Conservation (phyloP, 2,888 invertebrate genomes). For the Syritta pipiens region DNA sequence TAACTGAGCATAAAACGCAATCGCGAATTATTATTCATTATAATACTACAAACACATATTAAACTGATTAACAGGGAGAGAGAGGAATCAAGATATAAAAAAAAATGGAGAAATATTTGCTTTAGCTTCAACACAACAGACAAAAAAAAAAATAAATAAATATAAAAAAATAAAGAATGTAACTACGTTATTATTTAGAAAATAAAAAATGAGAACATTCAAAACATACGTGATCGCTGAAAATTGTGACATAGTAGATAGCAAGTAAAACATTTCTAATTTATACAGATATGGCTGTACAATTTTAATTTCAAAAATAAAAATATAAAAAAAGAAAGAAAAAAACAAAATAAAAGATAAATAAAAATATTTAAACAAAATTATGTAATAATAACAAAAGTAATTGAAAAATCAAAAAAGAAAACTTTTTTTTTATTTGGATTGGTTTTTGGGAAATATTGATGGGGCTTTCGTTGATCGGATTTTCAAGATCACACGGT, state of each 20-base stretch:
- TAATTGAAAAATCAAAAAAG: conserved; percentile 1
- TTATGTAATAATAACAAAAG: conserved; percentile 64
- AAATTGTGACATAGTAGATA: conserved; percentile 69
- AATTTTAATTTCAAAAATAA: conserved; percentile 47
- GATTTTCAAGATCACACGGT: too few species aligned
- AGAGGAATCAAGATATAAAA: conserved; percentile 1
- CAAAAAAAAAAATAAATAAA: conserved; percentile 13
- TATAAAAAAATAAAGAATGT: conserved; percentile 34
- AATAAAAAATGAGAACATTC: conserved; percentile 45
- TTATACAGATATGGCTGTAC: conserved; percentile 68
- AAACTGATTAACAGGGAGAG: conserved; percentile 37
- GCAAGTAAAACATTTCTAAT: conserved; percentile 69
- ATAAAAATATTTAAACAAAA: conserved; percentile 59
- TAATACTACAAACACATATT: conserved; percentile 50
- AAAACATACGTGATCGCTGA: conserved; percentile 66
- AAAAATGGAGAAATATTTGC: too few species aligned
- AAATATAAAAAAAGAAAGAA: conserved; percentile 12
- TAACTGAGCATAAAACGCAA: too few species aligned
- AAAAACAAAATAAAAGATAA: conserved; percentile 27
- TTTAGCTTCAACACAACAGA: too few species aligned
- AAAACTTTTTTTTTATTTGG: background rate
- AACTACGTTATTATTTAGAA: conserved; percentile 55
- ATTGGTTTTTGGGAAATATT: background rate
- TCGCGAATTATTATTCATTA: conserved; percentile 58
- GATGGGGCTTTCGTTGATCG: too few species aligned